These are phyloP conservation scores for Hydrolagus affinis DNA, from an alignment of 2,113 vertebrate species.

Conservation along the genomic window DNA sequence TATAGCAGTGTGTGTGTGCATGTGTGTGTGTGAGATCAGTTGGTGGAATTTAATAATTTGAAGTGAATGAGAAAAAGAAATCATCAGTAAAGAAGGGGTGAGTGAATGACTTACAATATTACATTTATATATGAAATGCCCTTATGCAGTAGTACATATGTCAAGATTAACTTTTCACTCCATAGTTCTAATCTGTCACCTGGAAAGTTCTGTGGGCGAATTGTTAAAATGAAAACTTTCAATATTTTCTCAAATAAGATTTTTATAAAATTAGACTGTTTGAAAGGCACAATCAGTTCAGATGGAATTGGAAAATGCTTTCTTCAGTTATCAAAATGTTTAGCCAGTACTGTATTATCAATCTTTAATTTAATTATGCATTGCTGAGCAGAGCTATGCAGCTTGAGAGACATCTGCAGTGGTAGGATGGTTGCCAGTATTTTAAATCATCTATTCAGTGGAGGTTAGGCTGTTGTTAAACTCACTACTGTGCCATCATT, in stretches of 20 bases:
- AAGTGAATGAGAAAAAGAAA: neutral
- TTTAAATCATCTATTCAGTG: constrained; percentile 24
- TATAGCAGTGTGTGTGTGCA: neutral
- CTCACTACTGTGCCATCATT: constrained; percentile 8
- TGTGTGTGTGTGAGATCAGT: neutral
- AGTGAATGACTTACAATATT: neutral
- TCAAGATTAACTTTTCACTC: constrained; percentile 24
- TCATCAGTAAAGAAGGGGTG: no score
- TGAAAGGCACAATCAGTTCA: constrained; percentile 9
- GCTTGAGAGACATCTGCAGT: constrained; percentile 18
- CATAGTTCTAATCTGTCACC: constrained; percentile 1
- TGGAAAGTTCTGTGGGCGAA: neutral
- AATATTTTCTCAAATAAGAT: constrained; percentile 25
- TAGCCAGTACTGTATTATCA: constrained; percentile 24
- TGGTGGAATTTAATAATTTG: neutral
- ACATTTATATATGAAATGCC: neutral
- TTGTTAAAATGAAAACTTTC: constrained; percentile 11
- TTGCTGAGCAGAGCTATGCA: neutral
- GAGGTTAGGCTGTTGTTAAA: constrained; percentile 29
- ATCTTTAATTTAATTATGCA: constrained; percentile 28
- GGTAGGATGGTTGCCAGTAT: constrained; percentile 19
- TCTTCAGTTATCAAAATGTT: constrained; percentile 28
- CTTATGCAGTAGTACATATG: neutral
- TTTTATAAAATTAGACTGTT: constrained; percentile 7
- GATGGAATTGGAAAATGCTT: constrained; percentile 22